A percentile compares a stretch with the other conserved stretches of the same genome.
phyloP scores from a whole-genome alignment of 2,888 invertebrate species.

The Epinotia demarniana region DNA sequence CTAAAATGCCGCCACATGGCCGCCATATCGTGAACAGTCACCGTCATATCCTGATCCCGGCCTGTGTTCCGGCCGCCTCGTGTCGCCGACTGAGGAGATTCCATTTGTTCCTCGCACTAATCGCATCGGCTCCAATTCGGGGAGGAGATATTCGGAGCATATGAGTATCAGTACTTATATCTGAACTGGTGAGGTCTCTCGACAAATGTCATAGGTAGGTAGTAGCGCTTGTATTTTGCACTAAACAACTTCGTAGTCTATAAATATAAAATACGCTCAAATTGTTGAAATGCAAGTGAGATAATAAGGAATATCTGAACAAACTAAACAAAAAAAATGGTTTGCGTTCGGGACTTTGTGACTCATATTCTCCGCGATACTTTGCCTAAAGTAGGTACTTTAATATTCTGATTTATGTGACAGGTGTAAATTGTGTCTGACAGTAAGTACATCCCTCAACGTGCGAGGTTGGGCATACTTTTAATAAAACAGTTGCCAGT shows the following conservation, averaged over 20 bases:
- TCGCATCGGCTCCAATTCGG: background rate
- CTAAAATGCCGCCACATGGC: background rate
- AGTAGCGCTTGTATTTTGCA: background rate
- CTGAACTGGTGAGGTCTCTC: background rate
- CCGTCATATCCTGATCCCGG: background rate
- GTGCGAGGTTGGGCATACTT: background rate
- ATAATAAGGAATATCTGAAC: no score
- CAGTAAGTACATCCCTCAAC: background rate
- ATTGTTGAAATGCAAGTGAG: no score
- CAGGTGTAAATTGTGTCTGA: background rate
- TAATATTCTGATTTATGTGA: conserved; percentile 1
- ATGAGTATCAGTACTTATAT: background rate
- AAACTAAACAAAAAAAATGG: no score
- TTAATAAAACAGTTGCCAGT: conserved; percentile 13
- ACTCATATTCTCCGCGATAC: no score
- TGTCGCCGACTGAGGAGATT: conserved; percentile 11
- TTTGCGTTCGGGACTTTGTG: no score
- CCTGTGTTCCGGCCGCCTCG: background rate
- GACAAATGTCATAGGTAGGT: background rate
- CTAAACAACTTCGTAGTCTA: background rate
- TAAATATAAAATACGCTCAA: no score
- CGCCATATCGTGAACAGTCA: background rate
- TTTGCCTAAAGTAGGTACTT: background rate
- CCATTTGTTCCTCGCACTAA: conserved; percentile 11
- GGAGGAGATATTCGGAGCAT: background rate